Evolutionary conservation across 2,888 invertebrate species (phyloP).

Genomic region (Chydorus sphaericus): DNA sequence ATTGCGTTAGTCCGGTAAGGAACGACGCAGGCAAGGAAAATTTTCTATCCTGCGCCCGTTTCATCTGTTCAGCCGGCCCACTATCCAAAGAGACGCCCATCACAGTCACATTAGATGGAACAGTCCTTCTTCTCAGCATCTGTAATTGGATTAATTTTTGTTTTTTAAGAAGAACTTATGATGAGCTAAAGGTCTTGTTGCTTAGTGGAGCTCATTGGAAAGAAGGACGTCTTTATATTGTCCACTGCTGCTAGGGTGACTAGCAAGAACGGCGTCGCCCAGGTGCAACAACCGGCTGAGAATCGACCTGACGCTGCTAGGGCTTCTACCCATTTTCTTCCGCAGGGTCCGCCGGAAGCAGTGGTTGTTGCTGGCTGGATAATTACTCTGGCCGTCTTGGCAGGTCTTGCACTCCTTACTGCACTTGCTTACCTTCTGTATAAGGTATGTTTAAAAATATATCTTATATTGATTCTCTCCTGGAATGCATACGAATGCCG

Average conservation of each 20-base stretch:
- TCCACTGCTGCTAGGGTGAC: constrained; percentile 6
- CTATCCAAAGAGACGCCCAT: background rate
- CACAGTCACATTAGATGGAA: background rate
- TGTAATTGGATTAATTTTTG: background rate
- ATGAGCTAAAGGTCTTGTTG: background rate
- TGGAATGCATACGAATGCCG: background rate
- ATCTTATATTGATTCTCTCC: background rate
- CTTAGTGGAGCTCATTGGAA: background rate
- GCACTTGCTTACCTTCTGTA: background rate
- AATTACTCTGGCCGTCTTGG: constrained; percentile 6
- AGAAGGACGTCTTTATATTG: constrained; percentile 8
- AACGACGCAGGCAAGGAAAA: too few species aligned
- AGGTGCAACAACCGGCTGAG: background rate
- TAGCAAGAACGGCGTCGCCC: background rate
- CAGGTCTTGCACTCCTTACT: constrained; percentile 4
- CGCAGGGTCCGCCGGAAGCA: constrained; percentile 2
- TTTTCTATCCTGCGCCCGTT: background rate
- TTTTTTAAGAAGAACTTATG: background rate
- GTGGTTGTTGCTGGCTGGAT: background rate
- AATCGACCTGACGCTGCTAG: constrained; percentile 3
- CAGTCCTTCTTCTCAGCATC: background rate
- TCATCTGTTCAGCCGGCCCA: background rate
- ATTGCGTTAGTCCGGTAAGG: background rate
- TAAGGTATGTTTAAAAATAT: constrained; percentile 2
- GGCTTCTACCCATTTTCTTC: constrained; percentile 11